Percentiles rank a stretch among this genome's conserved stretches.
These are phyloP conservation scores for Volucella zonaria DNA, from an alignment of 2,888 invertebrate species.

Conservation along the genomic window DNA sequence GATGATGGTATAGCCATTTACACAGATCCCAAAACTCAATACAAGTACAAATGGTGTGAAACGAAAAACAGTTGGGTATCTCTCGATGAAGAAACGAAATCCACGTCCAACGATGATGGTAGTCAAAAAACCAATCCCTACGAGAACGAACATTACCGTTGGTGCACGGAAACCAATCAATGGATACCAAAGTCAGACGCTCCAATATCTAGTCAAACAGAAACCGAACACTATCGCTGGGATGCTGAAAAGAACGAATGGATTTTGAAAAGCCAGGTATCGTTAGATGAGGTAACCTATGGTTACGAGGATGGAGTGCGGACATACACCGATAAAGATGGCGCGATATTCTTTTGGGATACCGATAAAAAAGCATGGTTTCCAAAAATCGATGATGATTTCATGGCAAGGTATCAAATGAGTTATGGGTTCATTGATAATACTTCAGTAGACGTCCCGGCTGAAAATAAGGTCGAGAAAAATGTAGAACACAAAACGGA, in stretches of 20 bases:
- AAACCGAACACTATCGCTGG: conserved; percentile 85
- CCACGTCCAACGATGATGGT: conserved; percentile 66
- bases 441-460: conserved; percentile 78
- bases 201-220: conserved; percentile 75
- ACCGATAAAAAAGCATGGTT: conserved; percentile 95
- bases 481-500: conserved; percentile 75
- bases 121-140: conserved; percentile 77
- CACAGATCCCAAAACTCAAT: conserved; percentile 88
- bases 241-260: conserved; percentile 86
- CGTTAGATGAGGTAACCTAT: conserved; percentile 83
- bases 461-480: conserved; percentile 76
- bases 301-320: conserved; percentile 90
- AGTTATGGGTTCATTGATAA: conserved; percentile 93
- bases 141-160: conserved; percentile 82
- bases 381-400: conserved; percentile 98
- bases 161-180: conserved; percentile 82
- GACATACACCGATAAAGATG: conserved; percentile 93
- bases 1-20: conserved; percentile 88
- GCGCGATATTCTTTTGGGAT: conserved; percentile 96
- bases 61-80: conserved; percentile 83
- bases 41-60: conserved; percentile 87
- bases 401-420: conserved; percentile 97
- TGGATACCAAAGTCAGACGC: conserved; percentile 83
- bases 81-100: conserved; percentile 73
- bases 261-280: conserved; percentile 81